Conservation (phyloP, 64 coral and sea anemone genomes). For the Anthopleura sola region DNA sequence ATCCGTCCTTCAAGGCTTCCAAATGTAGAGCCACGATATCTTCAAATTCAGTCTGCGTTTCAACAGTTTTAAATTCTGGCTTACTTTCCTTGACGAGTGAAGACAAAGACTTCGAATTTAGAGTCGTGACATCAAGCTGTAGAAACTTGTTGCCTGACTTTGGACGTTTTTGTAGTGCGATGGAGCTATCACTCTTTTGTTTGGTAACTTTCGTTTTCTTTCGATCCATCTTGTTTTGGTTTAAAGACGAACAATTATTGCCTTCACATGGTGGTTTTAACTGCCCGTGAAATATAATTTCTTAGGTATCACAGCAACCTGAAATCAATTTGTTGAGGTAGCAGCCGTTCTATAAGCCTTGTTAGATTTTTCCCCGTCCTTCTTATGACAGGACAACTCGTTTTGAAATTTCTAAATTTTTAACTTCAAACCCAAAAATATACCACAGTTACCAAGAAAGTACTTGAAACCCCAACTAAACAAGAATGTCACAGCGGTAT, state of each 20-base stretch:
- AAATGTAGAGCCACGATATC: constrained; percentile 22
- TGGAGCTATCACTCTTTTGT: not conserved
- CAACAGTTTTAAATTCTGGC: not conserved
- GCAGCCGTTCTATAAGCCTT: not conserved
- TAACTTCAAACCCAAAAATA: not conserved
- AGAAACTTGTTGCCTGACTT: not conserved
- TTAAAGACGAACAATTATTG: not conserved
- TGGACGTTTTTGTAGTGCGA: not conserved
- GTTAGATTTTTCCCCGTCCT: not conserved
- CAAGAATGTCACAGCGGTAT: not conserved
- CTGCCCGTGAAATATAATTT: not conserved
- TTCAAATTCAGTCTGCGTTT: constrained; percentile 34
- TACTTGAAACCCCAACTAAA: not conserved
- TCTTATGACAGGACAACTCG: not conserved
- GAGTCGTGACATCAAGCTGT: not conserved
- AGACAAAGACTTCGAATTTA: constrained; percentile 2
- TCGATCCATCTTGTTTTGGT: not conserved
- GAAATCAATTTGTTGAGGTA: not conserved
- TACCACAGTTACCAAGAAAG: not conserved
- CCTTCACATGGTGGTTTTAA: not conserved
- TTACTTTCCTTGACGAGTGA: not conserved
- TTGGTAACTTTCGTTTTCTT: not conserved
- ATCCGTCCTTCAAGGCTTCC: constrained; percentile 14
- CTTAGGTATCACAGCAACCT: not conserved
- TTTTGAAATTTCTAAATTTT: not conserved